phyloP scores from a whole-genome alignment of 2,113 vertebrate genomes.

The Cryptotis parvus region DNA sequence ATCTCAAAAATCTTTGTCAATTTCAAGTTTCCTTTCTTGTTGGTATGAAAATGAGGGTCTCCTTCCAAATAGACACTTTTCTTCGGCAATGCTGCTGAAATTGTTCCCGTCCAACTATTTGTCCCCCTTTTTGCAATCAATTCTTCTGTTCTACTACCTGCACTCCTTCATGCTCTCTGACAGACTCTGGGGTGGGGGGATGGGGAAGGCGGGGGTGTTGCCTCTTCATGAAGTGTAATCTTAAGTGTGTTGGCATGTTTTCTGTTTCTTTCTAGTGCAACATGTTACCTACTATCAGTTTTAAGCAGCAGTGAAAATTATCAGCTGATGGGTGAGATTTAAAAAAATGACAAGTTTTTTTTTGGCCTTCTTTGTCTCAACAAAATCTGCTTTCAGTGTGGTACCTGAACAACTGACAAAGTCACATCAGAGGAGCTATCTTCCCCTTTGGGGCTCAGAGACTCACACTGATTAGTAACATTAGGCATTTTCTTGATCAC shows the following conservation, averaged over 20 bases:
- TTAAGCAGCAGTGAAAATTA: conserved; percentile 39
- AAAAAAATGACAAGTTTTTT: conserved; percentile 21
- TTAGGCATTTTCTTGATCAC: conserved; percentile 58
- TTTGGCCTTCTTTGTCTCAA: neutral
- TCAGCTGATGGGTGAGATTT: conserved; percentile 7
- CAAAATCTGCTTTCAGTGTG: conserved; percentile 32
- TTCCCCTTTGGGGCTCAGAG: neutral
- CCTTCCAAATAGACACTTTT: neutral
- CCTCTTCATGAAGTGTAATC: neutral
- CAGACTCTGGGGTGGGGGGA: neutral
- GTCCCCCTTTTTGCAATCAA: neutral
- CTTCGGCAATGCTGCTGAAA: conserved; percentile 38
- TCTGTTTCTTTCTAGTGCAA: conserved; percentile 1
- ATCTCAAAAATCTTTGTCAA: conserved; percentile 21
- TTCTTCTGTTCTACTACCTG: neutral
- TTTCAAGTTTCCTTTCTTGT: neutral
- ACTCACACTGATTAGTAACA: conserved; percentile 40
- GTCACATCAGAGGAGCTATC: neutral
- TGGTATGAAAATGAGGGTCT: neutral
- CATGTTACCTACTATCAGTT: conserved; percentile 8
- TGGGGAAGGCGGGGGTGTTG: conserved; percentile 30
- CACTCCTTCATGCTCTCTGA: neutral
- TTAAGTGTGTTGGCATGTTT: neutral
- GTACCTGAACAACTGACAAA: neutral
- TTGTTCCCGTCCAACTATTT: conserved; percentile 41